Conservation (phyloP, 2,888 invertebrate species). For the Octodonta nipae region DNA sequence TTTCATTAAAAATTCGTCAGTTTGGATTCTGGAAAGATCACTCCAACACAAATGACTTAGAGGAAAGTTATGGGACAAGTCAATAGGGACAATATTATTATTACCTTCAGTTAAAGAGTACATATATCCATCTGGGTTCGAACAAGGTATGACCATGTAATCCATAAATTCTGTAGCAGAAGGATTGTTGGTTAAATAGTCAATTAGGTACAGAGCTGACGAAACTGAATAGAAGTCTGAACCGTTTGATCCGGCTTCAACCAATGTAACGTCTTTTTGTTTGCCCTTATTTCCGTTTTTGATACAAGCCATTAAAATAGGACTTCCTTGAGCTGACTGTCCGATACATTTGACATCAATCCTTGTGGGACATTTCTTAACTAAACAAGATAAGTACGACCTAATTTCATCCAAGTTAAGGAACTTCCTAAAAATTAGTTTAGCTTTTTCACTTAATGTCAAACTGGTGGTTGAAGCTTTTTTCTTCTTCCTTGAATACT, state of each 20-base stretch:
- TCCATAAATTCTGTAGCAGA: constrained; percentile 15
- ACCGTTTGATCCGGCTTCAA: constrained; percentile 20
- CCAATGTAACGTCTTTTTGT: constrained; percentile 10
- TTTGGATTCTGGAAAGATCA: constrained; percentile 10
- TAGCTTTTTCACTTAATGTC: no score
- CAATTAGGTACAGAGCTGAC: constrained; percentile 18
- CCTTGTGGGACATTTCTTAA: constrained; percentile 10
- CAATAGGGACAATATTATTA: no score
- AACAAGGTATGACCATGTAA: constrained; percentile 21
- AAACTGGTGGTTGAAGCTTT: no score
- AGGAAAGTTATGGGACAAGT: constrained; percentile 16
- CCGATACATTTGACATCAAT: constrained; percentile 14
- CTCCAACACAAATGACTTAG: constrained; percentile 14
- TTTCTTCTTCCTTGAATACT: no score
- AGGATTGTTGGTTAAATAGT: constrained; percentile 16
- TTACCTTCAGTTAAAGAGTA: constrained; percentile 5
- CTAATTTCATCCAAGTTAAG: constrained; percentile 18
- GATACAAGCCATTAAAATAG: constrained; percentile 11
- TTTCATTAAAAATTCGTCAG: constrained; percentile 12
- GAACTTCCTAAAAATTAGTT: no score
- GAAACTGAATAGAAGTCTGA: constrained; percentile 18
- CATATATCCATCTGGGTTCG: constrained; percentile 22
- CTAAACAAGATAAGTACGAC: constrained; percentile 13
- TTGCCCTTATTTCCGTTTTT: constrained; percentile 2
- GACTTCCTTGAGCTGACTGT: constrained; percentile 12